Base-by-base conservation (phyloP, 2,888 invertebrate genomes). In the Tuta absoluta region DNA sequence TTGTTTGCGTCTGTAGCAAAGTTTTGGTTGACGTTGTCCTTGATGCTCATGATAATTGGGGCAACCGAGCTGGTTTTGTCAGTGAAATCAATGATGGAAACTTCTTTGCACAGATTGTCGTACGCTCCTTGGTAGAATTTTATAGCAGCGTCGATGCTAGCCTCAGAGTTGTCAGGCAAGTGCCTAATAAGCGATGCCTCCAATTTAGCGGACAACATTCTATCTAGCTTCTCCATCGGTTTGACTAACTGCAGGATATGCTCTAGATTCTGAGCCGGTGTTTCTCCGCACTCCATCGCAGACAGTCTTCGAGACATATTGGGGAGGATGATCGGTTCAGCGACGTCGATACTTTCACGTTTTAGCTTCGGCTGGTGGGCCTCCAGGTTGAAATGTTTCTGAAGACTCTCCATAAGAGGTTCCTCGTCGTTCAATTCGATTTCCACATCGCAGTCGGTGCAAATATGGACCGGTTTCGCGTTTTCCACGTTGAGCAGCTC, bases 11-110 rank as follows among this genome's bases (percentile, higher is more conserved):
- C 91, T 0, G 81, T 79, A 0, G 89, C 77, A 65, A 91, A 91
- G 63, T 91, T 91, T 66, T 91, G 91, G 65, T 91, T 91, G 0
- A 91, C 91, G 53, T 91, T 91, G 66, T 91, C 91, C 33, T 90
- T 87, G 37, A 91, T 91, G 64, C 91, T 91, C 91, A 91, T 91
- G 1, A 91, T 91, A 0, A 91, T 91, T 0, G 91, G 91, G 7
- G 91, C 91, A 0, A 91, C 91, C 0, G 91, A 84, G 63, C 86
- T 84, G 0, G 89, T 86, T 64, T 87, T 85, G 0, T 81, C 71
- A 0, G 87, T 79, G 68, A 91, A 91, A 62, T 91, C 91, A 0
- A 87, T 80, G 17, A 63, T 56, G 0, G 77, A 67, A 0, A 89
- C 80, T 21, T 88, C 87, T n/a, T 76, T 75, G 41, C 81, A 85